Base-by-base conservation (phyloP, 2,888 invertebrate species). In the Heliconius aoede region DNA sequence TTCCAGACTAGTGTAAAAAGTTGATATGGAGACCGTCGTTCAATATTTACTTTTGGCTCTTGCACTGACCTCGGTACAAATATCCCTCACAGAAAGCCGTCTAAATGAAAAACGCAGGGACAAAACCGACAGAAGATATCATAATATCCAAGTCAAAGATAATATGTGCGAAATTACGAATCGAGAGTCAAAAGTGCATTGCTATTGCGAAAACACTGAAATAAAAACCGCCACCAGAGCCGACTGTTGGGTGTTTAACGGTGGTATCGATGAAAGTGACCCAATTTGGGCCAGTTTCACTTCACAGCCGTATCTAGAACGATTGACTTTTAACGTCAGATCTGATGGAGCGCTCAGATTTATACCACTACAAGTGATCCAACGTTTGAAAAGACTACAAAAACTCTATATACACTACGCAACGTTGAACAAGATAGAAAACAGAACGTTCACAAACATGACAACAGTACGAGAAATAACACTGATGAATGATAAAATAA, bases 211-310 rank as follows among this genome's bases (percentile, higher is more conserved):
- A 83, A 95, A 92, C 72, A 94, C 94, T 30, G 94, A 94, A 78
- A 86, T 92, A n/a, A 90, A 89, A 84, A 90, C 91, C 15, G 97
- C 97, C 1, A 96, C 96, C 18, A 95, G 95, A 80, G 97, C 96
- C 8, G 97, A 97, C 84, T 98, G 98, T 85, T 96, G 96, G 96
- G 95, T 97, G n/a, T 96, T 97, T 88, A 96, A 96, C 77, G 95
- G 95, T 36, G 96, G 96, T 24, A 95, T 96, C 15, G 95, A 95
- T 78, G 96, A 96, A 83, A 96, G 95, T 73, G 96, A 97, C 86
- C 95, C 96, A 18, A 95, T 97, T 81, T 97, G 97, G 97, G 93
- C 95, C 65, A 95, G 96, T 79, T 97, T 97, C 88, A 94, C 95
- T 76, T 96, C 96, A 18, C 97, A 97, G 85, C 96, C 96, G 28